phyloP scores from a whole-genome alignment of 2,113 vertebrate genomes.

The Syngnathus scovelli region DNA sequence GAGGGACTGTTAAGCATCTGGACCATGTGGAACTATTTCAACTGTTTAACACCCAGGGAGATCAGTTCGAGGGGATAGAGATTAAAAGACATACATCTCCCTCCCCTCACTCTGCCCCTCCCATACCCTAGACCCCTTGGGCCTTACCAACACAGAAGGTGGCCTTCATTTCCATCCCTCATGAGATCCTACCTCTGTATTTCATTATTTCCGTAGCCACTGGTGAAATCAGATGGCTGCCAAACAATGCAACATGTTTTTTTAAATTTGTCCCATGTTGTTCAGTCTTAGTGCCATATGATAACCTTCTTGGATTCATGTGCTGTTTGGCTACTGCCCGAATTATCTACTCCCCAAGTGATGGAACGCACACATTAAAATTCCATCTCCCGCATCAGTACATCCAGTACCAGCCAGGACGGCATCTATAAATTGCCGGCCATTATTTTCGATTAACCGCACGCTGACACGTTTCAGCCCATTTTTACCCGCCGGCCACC shows the following conservation, averaged over 20 bases:
- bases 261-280: conserved; percentile 26
- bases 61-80: conserved; percentile 12
- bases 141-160: conserved; percentile 38
- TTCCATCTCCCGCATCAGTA: conserved; percentile 67
- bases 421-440: conserved; percentile 63
- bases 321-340: conserved; percentile 43
- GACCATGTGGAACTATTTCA: conserved; percentile 25
- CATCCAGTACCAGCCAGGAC: conserved; percentile 50
- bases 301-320: conserved; percentile 58
- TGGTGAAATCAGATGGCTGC: conserved; percentile 43
- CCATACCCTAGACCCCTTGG: not conserved
- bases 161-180: conserved; percentile 53
- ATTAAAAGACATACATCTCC: conserved; percentile 30
- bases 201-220: conserved; percentile 41
- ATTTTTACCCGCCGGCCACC: conserved; percentile 42
- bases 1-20: conserved; percentile 23
- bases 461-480: conserved; percentile 53
- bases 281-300: conserved; percentile 24
- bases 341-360: conserved; percentile 55
- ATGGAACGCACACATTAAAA: conserved; percentile 67
- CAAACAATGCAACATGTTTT: conserved; percentile 23
- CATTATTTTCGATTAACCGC: conserved; percentile 71
- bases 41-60: conserved; percentile 33
- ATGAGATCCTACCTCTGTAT: conserved; percentile 9
- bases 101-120: not conserved